phyloP scores from a whole-genome alignment of 2,113 vertebrate genomes.

The Mobula birostris region DNA sequence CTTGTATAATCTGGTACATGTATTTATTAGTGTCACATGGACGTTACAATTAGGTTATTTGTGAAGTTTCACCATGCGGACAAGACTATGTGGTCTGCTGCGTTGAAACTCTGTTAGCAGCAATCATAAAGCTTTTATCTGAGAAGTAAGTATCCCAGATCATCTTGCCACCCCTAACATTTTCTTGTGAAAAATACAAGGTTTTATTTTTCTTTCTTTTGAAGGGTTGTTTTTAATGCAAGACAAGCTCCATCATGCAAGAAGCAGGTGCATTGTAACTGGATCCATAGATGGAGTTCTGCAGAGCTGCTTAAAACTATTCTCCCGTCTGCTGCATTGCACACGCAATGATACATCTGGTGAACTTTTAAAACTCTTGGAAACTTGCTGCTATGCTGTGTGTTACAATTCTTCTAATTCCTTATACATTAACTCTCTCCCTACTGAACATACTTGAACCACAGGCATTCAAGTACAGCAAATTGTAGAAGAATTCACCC shows the following conservation, averaged over 20 bases:
- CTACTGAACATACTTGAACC: neutral
- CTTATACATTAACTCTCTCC: neutral
- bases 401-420: conserved; percentile 11
- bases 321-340: neutral
- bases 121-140: neutral
- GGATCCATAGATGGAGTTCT: neutral
- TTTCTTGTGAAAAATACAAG: neutral
- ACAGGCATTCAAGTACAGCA: neutral
- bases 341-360: neutral
- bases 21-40: neutral
- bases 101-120: neutral
- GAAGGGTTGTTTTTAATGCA: conserved; percentile 24
- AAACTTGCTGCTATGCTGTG: neutral
- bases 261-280: conserved; percentile 28
- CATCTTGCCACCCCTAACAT: neutral
- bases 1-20: neutral
- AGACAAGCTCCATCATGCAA: conserved; percentile 22
- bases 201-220: conserved; percentile 25
- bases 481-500: neutral
- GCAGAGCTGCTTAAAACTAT: neutral
- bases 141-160: neutral
- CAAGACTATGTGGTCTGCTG: no score
- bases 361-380: neutral
- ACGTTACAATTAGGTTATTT: neutral
- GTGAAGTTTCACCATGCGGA: neutral